Evolutionary conservation across 2,797 vertebrate species (phyloP).

Genomic region (Melanotaenia parkinsoni): DNA sequence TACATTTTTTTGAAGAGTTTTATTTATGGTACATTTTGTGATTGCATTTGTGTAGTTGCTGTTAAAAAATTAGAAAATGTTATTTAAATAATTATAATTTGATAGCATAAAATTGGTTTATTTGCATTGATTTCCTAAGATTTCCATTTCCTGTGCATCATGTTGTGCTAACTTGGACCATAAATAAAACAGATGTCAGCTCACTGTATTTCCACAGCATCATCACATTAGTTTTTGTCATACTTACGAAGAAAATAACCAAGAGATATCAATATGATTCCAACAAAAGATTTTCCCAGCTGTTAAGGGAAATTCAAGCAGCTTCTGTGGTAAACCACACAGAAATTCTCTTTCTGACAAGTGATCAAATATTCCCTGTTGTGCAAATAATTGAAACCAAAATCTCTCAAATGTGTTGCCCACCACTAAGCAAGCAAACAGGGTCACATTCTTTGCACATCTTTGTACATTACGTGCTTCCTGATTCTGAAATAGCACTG

Average conservation of each 20-base stretch:
- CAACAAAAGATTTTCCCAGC: background rate
- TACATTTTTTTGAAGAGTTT: background rate
- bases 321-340: background rate
- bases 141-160: background rate
- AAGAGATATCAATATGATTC: background rate
- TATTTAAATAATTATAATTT: background rate
- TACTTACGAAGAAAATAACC: background rate
- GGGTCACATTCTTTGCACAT: conserved; percentile 30
- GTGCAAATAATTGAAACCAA: background rate
- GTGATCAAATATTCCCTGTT: background rate
- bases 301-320: background rate
- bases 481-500: conserved; percentile 60
- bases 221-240: background rate
- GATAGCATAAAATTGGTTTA: background rate
- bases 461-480: conserved; percentile 25
- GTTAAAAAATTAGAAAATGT: background rate
- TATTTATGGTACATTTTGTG: background rate
- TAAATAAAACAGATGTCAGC: background rate
- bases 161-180: background rate
- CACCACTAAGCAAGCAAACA: conserved; percentile 8
- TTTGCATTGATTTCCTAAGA: background rate
- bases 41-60: background rate
- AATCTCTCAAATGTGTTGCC: background rate
- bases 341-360: background rate
- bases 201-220: background rate